Evolutionary conservation across 2,113 vertebrate species (phyloP).

Genomic region (Ciconia stormi): DNA sequence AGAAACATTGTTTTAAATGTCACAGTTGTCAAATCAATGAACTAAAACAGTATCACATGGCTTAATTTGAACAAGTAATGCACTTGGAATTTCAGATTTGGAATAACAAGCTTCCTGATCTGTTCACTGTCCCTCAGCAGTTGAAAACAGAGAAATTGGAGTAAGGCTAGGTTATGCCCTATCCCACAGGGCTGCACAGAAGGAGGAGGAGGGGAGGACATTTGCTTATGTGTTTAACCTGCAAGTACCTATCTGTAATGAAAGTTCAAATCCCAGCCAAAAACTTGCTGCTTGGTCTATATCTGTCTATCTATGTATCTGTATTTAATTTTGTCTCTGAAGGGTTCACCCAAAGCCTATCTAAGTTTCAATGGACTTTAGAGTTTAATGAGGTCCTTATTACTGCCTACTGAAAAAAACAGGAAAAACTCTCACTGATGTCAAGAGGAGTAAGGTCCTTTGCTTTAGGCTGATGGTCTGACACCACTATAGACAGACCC

Average conservation of each 20-base stretch:
- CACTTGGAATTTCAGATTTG: conserved; percentile 60
- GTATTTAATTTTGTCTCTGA: neutral
- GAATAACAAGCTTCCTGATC: conserved; percentile 51
- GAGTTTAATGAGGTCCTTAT: neutral
- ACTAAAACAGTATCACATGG: conserved; percentile 57
- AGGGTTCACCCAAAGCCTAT: neutral
- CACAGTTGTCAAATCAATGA: conserved; percentile 65
- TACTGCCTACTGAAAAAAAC: neutral
- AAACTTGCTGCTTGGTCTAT: neutral
- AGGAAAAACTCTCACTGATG: neutral
- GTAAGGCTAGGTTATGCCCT: neutral
- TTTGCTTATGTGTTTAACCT: neutral
- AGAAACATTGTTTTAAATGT: conserved; percentile 65
- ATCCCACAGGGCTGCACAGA: neutral
- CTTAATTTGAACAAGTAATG: conserved; percentile 63
- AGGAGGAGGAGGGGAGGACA: neutral
- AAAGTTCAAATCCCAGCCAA: neutral
- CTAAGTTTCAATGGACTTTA: neutral
- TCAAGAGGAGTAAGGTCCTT: neutral
- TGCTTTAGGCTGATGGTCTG: neutral
- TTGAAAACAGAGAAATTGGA: conserved; percentile 21
- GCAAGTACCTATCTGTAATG: neutral
- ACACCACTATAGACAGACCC: neutral
- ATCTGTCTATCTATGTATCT: neutral
- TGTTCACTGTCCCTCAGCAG: conserved; percentile 57